Base-by-base conservation (phyloP, 2,888 invertebrate genomes). In the Cheilosia pagana region DNA sequence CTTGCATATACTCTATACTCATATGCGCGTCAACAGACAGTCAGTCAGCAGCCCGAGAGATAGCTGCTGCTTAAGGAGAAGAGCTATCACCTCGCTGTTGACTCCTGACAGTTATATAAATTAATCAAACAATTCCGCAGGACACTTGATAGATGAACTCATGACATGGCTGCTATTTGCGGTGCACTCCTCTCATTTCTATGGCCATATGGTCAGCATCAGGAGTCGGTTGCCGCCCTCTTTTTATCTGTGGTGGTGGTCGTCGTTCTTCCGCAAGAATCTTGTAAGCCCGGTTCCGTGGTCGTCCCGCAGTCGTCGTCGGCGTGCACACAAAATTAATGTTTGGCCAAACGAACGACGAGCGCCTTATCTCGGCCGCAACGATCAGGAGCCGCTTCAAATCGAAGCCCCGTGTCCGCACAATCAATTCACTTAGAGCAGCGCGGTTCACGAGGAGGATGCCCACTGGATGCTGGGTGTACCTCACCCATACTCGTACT, bases 131-230 rank as follows among this genome's bases (percentile, higher is more conserved):
- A 81, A 82, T 86, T 81, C 76, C 72, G 75, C 81, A 81, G 87
- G 86, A 87, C 87, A 86, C 76, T 86, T 87, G 87, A 87, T 87
- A 86, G 87, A 87, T 87, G 87, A 87, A 87, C 87, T 87, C 86
- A 79, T 87, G 87, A 87, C 87, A 86, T 86, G 79, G 76, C 67
- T 65, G 75, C 79, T 85, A 87, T 76, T 72, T 74, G 48, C 53
- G 41, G 59, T 65, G 52, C 78, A 81, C 79, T 79, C 72, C 48
- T 78, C 74, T 50, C 19, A 55, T 50, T 50, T 60, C 8, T 8
- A 21, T 65, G 75, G 48, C 83, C 68, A 75, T 81, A 81, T 78
- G 71, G 81, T 62, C 70, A 63, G 70, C 71, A 39, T 59, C 67
- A 72, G 63, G 52, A 63, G 74, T 48, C 76, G 78, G 79, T 72